Percentiles rank a stretch among this genome's conserved stretches.
These are phyloP conservation scores for Siniperca scherzeri DNA, from an alignment of 2,797 vertebrate species.

Conservation along the genomic window DNA sequence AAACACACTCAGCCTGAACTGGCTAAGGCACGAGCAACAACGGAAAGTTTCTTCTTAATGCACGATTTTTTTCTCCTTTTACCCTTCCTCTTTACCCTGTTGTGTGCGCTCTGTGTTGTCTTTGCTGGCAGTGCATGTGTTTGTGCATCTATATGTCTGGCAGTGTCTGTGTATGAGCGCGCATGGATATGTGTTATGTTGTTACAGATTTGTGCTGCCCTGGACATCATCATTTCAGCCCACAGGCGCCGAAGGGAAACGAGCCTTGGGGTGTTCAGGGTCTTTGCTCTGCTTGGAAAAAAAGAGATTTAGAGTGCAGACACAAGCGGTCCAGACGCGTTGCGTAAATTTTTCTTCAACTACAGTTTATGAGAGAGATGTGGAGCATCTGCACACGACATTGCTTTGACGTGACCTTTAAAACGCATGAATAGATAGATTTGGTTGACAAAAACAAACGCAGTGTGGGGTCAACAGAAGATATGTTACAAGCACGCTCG, in stretches of 20 bases:
- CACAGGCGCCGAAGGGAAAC: conserved; percentile 12
- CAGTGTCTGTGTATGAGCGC: background rate
- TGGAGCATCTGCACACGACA: conserved; percentile 61
- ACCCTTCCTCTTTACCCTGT: background rate
- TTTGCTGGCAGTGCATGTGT: conserved; percentile 23
- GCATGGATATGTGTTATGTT: conserved; percentile 32
- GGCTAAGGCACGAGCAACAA: background rate
- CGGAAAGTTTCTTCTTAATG: conserved; percentile 45
- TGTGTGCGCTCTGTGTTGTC: conserved; percentile 43
- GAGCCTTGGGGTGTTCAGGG: conserved; percentile 47
- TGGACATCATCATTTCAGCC: conserved; percentile 46
- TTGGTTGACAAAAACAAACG: conserved; percentile 59
- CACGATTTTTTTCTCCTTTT: background rate
- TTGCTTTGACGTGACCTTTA: conserved; percentile 79
- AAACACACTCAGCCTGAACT: background rate
- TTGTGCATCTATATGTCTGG: conserved; percentile 30
- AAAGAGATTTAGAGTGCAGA: conserved; percentile 16
- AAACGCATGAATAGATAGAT: conserved; percentile 67
- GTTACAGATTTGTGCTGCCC: conserved; percentile 29
- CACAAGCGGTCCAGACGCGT: conserved; percentile 29
- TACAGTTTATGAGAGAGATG: conserved; percentile 37
- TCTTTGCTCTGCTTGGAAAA: conserved; percentile 32
- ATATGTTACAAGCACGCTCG: background rate
- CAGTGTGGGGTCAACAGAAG: conserved; percentile 55
- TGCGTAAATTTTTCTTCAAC: conserved; percentile 50